Evolutionary conservation across 2,888 invertebrate genomes (phyloP).

Genomic region (Dioctria rufipes): DNA sequence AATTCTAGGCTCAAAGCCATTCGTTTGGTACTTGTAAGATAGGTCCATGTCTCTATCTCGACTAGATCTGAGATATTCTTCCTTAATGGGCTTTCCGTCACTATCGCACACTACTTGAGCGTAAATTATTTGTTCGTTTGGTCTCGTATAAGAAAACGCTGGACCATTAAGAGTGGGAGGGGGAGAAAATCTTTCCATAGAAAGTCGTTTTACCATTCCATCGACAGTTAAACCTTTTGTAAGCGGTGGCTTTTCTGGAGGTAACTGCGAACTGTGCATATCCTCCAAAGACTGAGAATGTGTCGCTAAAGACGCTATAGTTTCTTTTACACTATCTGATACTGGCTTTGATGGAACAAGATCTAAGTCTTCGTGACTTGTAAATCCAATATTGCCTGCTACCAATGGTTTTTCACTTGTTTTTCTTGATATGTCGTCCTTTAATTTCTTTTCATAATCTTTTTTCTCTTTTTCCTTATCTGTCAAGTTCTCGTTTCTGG

Average conservation of each 20-base stretch:
- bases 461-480: conserved; percentile 18
- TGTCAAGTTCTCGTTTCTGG: neutral
- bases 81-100: conserved; percentile 66
- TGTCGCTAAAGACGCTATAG: conserved; percentile 65
- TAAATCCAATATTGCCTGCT: conserved; percentile 73
- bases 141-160: conserved; percentile 85
- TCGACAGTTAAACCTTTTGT: conserved; percentile 83
- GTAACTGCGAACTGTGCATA: conserved; percentile 84
- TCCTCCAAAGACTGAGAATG: conserved; percentile 69
- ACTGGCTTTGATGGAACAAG: conserved; percentile 69
- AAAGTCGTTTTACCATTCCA: conserved; percentile 83
- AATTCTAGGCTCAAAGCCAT: conserved; percentile 46
- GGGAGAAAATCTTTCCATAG: conserved; percentile 79
- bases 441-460: neutral
- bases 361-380: conserved; percentile 72
- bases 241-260: conserved; percentile 78
- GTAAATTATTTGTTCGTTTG: conserved; percentile 80
- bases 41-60: conserved; percentile 64
- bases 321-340: conserved; percentile 70
- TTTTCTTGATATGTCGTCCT: neutral
- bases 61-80: conserved; percentile 73
- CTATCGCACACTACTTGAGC: conserved; percentile 79
- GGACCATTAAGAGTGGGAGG: conserved; percentile 82
- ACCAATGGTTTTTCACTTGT: conserved; percentile 1
- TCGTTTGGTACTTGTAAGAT: conserved; percentile 54